Evolutionary conservation across 1,140 invertebrate species (phyloP).

Genomic region (Apolygus lucorum): DNA sequence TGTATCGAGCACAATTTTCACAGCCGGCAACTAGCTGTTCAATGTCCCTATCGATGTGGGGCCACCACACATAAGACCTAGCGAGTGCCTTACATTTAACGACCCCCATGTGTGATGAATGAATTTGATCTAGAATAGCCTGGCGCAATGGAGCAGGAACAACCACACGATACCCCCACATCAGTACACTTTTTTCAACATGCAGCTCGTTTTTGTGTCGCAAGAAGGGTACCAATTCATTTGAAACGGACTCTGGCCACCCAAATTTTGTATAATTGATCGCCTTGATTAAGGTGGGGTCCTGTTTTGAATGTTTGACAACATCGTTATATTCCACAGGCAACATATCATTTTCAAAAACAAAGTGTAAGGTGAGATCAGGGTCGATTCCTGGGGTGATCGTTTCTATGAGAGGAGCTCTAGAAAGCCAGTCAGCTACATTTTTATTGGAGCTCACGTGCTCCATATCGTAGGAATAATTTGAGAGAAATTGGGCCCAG

Average conservation of each 20-base stretch:
- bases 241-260: no score
- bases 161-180: not conserved
- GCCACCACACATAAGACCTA: not conserved
- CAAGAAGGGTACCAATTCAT: no score
- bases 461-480: constrained; percentile 32
- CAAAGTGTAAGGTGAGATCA: not conserved
- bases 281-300: not conserved
- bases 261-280: not conserved
- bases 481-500: constrained; percentile 36
- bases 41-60: not conserved
- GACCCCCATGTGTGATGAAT: not conserved
- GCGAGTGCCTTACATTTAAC: not conserved
- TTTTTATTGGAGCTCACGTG: not conserved
- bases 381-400: not conserved
- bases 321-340: not conserved
- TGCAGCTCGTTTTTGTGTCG: no score
- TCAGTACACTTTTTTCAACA: no score
- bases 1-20: not conserved
- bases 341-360: not conserved
- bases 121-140: not conserved
- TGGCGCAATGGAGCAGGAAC: not conserved
- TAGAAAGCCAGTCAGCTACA: not conserved
- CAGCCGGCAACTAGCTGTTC: not conserved
- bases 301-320: not conserved
- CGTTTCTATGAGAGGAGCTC: not conserved